Percentiles rank a stretch among this genome's conserved stretches.
Conservation (phyloP, 1,140 invertebrate species). For the Aplysia californica region DNA sequence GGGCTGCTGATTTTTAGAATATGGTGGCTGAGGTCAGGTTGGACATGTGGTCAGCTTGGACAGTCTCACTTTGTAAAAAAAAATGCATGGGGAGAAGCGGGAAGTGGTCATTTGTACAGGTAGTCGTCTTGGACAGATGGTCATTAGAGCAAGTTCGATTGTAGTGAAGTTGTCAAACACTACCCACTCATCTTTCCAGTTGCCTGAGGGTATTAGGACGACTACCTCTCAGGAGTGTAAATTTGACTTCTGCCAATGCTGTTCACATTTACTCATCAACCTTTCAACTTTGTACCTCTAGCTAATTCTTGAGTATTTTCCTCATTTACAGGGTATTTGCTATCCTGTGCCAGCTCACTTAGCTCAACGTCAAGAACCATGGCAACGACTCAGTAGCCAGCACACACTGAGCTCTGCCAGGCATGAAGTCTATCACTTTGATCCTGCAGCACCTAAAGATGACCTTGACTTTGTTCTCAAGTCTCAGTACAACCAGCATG, state of each 20-base stretch:
- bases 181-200: not conserved
- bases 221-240: not conserved
- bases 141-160: not conserved
- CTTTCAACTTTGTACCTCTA: not conserved
- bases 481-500: conserved; percentile 66
- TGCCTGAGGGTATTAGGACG: not conserved
- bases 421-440: conserved; percentile 59
- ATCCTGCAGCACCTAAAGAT: conserved; percentile 64
- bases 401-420: conserved; percentile 60
- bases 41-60: too few relatives aligned
- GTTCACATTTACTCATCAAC: not conserved
- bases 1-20: too few relatives aligned
- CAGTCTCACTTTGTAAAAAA: too few relatives aligned
- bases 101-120: too few relatives aligned
- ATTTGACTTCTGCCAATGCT: not conserved
- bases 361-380: conserved; percentile 62
- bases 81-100: too few relatives aligned
- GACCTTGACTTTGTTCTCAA: conserved; percentile 67
- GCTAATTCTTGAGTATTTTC: not conserved
- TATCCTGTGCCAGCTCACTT: conserved; percentile 55
- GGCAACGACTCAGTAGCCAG: conserved; percentile 60
- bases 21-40: too few relatives aligned
- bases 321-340: conserved; percentile 16
- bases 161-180: not conserved
- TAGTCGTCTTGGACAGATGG: too few relatives aligned